Evolutionary conservation across 2,888 invertebrate species (phyloP).

Genomic region (Pomacea canaliculata): DNA sequence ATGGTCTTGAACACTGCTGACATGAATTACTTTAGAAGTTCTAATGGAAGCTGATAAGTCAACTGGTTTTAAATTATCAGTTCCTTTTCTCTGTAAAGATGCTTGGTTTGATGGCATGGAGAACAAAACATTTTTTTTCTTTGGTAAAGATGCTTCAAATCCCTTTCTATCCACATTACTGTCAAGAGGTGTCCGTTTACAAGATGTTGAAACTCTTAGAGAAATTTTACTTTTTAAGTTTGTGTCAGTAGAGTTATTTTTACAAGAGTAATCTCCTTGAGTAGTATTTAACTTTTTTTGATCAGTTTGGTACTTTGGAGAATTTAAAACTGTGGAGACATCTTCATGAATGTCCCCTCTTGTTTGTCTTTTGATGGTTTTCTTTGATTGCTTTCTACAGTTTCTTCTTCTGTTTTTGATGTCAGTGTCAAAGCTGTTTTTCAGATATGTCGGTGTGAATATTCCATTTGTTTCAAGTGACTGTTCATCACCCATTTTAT

Average conservation of each 20-base stretch:
- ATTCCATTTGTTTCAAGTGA: background rate
- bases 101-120: background rate
- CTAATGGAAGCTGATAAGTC: background rate
- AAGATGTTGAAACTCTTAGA: too few relatives aligned
- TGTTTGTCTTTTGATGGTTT: background rate
- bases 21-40: too few relatives aligned
- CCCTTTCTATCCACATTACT: too few relatives aligned
- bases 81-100: too few relatives aligned
- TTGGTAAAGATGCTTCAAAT: background rate
- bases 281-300: background rate
- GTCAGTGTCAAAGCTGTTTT: background rate
- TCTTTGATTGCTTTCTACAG: conserved; percentile 8
- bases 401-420: background rate
- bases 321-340: background rate
- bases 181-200: too few relatives aligned
- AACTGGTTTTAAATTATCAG: background rate
- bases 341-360: background rate
- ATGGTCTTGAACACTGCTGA: too few relatives aligned
- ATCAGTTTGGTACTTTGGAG: background rate
- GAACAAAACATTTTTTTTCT: background rate
- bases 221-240: too few relatives aligned
- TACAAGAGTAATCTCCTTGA: background rate
- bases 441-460: too few relatives aligned
- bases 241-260: too few relatives aligned
- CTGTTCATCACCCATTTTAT: background rate